Percentiles rank a stretch among this genome's conserved stretches.
Conservation (phyloP, 2,797 vertebrate species). For the Chloroceryle amazona region DNA sequence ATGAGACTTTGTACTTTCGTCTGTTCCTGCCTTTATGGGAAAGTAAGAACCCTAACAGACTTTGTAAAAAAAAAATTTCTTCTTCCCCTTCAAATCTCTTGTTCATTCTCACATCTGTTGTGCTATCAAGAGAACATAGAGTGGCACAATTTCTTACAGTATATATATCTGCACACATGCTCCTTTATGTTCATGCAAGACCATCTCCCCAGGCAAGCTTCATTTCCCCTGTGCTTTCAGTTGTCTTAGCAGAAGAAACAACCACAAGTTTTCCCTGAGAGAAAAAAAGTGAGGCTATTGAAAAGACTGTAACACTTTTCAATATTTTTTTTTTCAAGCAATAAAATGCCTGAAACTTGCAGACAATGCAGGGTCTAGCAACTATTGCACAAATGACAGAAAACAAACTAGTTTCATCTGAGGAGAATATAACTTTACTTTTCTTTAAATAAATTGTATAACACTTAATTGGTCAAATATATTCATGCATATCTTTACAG, state of each 20-base stretch:
- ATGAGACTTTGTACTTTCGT: background rate
- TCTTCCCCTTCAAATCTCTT: background rate
- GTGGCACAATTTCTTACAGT: background rate
- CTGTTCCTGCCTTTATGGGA: background rate
- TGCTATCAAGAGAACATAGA: background rate
- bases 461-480: background rate
- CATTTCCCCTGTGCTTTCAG: background rate
- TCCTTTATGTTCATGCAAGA: background rate
- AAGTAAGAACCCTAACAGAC: background rate
- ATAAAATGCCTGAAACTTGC: background rate
- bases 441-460: background rate
- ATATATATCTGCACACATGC: background rate
- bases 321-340: background rate
- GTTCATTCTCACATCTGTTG: background rate
- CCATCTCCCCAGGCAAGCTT: background rate
- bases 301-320: background rate
- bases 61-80: background rate
- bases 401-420: background rate
- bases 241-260: background rate
- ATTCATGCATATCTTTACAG: background rate
- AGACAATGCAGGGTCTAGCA: fast-evolving
- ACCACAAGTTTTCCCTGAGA: background rate
- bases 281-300: background rate
- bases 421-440: background rate
- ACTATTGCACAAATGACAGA: background rate